Percentiles rank a stretch among this genome's conserved stretches.
phyloP scores from a whole-genome alignment of 2,113 vertebrate genomes.

The Eleginops maclovinus region DNA sequence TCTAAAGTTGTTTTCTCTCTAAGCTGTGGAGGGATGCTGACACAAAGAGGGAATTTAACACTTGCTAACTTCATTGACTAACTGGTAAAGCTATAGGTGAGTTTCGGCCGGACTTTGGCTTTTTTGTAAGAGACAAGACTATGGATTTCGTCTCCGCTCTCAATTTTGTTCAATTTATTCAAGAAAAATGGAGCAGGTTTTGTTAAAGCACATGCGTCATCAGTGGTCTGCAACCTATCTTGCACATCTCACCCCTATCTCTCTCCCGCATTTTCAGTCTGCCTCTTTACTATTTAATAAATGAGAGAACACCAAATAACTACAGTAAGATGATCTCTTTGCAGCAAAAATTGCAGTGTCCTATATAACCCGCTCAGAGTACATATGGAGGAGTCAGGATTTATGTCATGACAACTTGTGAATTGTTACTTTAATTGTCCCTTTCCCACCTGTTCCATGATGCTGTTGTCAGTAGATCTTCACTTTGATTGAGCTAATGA shows the following conservation, averaged over 20 bases:
- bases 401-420: conserved; percentile 1
- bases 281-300: not conserved
- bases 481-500: conserved; percentile 56
- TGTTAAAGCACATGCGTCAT: not conserved
- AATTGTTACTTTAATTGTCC: conserved; percentile 7
- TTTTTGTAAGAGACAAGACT: not conserved
- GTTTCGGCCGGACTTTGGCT: not conserved
- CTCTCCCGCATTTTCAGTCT: not conserved
- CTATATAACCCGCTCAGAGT: not conserved
- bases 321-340: not conserved
- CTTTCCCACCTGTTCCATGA: conserved; percentile 24
- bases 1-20: not conserved
- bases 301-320: not conserved
- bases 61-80: not conserved
- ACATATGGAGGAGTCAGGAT: not conserved
- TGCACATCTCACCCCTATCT: not conserved
- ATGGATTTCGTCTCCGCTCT: not conserved
- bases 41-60: not conserved
- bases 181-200: not conserved
- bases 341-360: not conserved
- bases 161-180: too few species aligned
- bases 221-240: not conserved
- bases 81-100: not conserved
- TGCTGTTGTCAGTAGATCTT: conserved; percentile 30
- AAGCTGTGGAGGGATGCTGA: not conserved